Percentiles rank a stretch among this genome's conserved stretches.
These are phyloP conservation scores for Cyclina sinensis DNA, from an alignment of 1,140 invertebrate genomes.

Conservation along the genomic window DNA sequence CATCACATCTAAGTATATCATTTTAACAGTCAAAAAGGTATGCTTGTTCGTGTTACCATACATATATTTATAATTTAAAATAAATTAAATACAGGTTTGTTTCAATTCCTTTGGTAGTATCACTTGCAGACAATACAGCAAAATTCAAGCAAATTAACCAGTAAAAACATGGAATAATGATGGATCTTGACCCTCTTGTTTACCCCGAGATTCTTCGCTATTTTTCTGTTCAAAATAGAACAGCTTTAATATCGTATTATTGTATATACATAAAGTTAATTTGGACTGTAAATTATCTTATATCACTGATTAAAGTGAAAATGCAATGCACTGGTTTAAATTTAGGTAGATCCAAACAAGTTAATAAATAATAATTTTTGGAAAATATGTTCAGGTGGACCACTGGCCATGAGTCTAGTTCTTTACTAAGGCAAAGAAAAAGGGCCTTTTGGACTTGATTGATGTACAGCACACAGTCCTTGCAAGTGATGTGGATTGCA, in stretches of 20 bases:
- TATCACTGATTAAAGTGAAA: background rate
- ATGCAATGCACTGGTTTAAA: background rate
- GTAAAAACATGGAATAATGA: no score
- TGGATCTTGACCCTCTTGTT: no score
- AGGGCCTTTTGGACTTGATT: background rate
- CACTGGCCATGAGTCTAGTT: conserved; percentile 36
- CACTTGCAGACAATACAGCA: no score
- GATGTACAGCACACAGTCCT: conserved; percentile 37
- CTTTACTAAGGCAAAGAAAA: conserved; percentile 28
- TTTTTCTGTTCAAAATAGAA: conserved; percentile 6
- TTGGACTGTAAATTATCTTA: background rate
- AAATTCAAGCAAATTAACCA: no score
- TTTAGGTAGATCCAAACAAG: background rate
- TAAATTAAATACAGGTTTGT: background rate
- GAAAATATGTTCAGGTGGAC: conserved; percentile 35
- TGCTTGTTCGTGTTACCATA: background rate
- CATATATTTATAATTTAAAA: background rate
- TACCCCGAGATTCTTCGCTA: background rate
- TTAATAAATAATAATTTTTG: background rate
- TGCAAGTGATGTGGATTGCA: background rate
- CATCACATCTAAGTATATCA: background rate
- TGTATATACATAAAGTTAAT: background rate
- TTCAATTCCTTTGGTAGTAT: background rate
- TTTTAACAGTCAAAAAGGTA: background rate
- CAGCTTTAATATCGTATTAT: background rate